Conservation (phyloP, 2,113 vertebrate genomes). For the Takifugu flavidus region DNA sequence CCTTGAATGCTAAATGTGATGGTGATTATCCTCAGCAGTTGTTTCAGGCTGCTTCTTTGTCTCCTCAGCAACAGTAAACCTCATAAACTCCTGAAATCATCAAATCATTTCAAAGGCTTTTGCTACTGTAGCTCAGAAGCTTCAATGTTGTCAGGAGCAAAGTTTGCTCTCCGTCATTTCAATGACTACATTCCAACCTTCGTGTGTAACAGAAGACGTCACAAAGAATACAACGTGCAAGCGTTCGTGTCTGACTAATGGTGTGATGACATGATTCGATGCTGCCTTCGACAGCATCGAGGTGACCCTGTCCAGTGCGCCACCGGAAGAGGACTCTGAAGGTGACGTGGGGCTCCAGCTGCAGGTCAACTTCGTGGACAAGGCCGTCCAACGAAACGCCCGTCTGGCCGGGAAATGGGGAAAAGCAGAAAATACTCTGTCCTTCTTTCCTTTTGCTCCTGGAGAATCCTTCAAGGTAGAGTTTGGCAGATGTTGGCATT, state of each 20-base stretch:
- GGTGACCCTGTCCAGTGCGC: conserved; percentile 77
- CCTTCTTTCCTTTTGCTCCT: conserved; percentile 85
- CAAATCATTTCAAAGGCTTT: too few relatives aligned
- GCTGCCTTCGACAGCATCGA: conserved; percentile 75
- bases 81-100: too few relatives aligned
- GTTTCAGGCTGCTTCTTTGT: too few relatives aligned
- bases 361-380: conserved; percentile 81
- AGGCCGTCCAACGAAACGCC: conserved; percentile 81
- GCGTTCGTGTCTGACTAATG: not conserved
- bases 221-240: not conserved
- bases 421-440: conserved; percentile 79
- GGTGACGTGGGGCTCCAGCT: conserved; percentile 82
- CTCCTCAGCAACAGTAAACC: too few relatives aligned
- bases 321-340: conserved; percentile 71
- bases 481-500: not conserved
- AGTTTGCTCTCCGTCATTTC: too few relatives aligned
- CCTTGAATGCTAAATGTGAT: too few relatives aligned
- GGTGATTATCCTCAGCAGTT: too few relatives aligned
- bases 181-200: not conserved
- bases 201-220: not conserved
- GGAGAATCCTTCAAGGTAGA: conserved; percentile 86
- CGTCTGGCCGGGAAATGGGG: conserved; percentile 84
- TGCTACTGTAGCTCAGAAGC: too few relatives aligned
- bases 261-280: not conserved
- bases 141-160: too few relatives aligned